Evolutionary conservation across 1,140 invertebrate species (phyloP).

Genomic region (Nephila pilipes): DNA sequence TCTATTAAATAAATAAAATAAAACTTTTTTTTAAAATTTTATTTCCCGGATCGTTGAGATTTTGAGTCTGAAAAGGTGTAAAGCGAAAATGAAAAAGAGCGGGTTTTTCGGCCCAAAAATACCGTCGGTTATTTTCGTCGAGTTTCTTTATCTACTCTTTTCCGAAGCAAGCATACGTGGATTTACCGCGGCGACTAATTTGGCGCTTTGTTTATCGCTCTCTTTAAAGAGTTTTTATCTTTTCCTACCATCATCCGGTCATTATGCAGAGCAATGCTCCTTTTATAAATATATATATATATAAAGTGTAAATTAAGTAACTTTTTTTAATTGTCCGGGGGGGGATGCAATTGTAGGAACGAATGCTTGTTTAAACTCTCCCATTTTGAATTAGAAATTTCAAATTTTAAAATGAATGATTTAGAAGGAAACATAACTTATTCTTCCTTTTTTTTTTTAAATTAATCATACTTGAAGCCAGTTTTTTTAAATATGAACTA

Average conservation of each 20-base stretch:
- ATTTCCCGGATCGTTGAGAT: neutral
- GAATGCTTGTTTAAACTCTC: too few species aligned
- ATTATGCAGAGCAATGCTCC: neutral
- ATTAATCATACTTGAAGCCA: too few species aligned
- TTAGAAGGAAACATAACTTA: too few species aligned
- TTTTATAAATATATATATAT: neutral
- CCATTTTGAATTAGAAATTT: too few species aligned
- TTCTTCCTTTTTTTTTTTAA: too few species aligned
- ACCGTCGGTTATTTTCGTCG: conserved; percentile 56
- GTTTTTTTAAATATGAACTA: too few species aligned
- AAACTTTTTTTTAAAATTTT: neutral
- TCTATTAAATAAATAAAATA: conserved; percentile 9
- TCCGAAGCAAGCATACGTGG: conserved; percentile 2
- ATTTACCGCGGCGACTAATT: conserved; percentile 9
- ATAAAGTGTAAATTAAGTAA: too few species aligned
- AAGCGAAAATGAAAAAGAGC: conserved; percentile 38
- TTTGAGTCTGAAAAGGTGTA: conserved; percentile 42
- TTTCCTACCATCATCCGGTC: neutral
- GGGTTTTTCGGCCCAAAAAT: conserved; percentile 42
- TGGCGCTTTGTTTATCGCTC: conserved; percentile 18
- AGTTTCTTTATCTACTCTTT: conserved; percentile 48
- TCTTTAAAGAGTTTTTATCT: conserved; percentile 28
- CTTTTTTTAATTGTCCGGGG: too few species aligned
- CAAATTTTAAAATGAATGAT: too few species aligned
- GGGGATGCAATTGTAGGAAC: too few species aligned